Base-by-base conservation (phyloP, 2,888 invertebrate genomes). In the Cyaniris semiargus region DNA sequence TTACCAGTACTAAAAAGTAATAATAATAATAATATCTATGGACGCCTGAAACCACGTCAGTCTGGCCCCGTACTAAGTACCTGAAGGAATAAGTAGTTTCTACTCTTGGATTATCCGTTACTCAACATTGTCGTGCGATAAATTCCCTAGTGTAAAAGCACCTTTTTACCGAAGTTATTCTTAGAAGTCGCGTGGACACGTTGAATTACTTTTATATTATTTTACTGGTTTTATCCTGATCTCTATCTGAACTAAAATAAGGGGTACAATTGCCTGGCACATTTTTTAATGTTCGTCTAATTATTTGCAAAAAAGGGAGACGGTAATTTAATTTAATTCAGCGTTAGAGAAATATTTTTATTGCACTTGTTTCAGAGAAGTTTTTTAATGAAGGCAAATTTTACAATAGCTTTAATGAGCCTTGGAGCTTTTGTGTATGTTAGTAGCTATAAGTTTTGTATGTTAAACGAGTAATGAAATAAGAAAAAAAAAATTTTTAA, bases 141-240 rank as follows among this genome's bases (percentile, higher is more conserved):
- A 21, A 38, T 38, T 38, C 6, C n/a, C n/a, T 0, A 21, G 38
- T 48, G 72, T 0, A 15, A 44, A 74, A 31, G 27, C 27, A 15
- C 23, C 74, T 53, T 74, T 53, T 23, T 5, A 27, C 53, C 77
- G 71, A 80, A 77, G 80, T 79, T 80, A 79, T 80, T 80, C 77
- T 77, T 75, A 77, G 80, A 78, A 80, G 76, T 79, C 21, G 75
- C 34, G 8, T 44, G 23, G 74, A 78, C 75, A 7, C 21, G 53
- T 53, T 48, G 74, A 74, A 74, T 74, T 74, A 74, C 48, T 74
- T 74, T 74, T 53, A 53, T 74, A 72, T 72, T 44, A 44, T 72
- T 72, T 44, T 72, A 10, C 21, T 71, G 71, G 13, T 21, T 44
- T 34, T 18, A 38, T 71, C n/a, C 21, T 71, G 34, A 53, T 27